Base-by-base conservation (phyloP, 1,140 invertebrate species). In the Geopemphigus sp. region DNA sequence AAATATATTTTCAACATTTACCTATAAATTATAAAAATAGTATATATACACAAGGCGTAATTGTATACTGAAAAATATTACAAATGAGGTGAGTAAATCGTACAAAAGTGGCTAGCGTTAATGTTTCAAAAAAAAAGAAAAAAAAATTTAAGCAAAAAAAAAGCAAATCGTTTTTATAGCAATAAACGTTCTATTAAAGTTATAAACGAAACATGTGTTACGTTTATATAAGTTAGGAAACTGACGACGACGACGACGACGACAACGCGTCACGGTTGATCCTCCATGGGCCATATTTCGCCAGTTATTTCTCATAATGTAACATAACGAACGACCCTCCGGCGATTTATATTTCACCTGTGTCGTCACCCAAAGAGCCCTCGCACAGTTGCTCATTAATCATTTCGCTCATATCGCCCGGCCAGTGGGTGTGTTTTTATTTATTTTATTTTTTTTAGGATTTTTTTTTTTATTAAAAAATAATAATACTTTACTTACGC, bases 201-300 rank as follows among this genome's bases (percentile, higher is more conserved):
- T 29, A 72, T 54, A n/a, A 24, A 72, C 29, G 68, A 72, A 72
- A 72, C 68, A 72, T 72, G 68, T 72, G 68, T 72, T 72, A 72
- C 66, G 22, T 50, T 24, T 68, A n/a, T 50, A 68, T 50, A 68
- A 68, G 66, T 68, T 68, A 24, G 45, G n/a, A n/a, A n/a, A n/a
- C n/a, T n/a, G n/a, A n/a, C 45, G 47, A 50, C 47, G 50, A 22
- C 47, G 12, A 47, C 66, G 45, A 26, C 14, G 45, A 26, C 5
- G 45, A 22, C 47, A 26, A 45, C 47, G 50, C 50, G 26, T 72
- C 68, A 72, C 26, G 50, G 15, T 54, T 47, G 22, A 54, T 54
- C 68, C 47, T 72, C 68, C 26, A 17, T 6, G 68, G 66, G 47
- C 66, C 66, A 68, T 68, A 68, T 68, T 68, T 68, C 50, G 68